Conservation (phyloP, 2,113 vertebrate species). For the Chauna torquata region DNA sequence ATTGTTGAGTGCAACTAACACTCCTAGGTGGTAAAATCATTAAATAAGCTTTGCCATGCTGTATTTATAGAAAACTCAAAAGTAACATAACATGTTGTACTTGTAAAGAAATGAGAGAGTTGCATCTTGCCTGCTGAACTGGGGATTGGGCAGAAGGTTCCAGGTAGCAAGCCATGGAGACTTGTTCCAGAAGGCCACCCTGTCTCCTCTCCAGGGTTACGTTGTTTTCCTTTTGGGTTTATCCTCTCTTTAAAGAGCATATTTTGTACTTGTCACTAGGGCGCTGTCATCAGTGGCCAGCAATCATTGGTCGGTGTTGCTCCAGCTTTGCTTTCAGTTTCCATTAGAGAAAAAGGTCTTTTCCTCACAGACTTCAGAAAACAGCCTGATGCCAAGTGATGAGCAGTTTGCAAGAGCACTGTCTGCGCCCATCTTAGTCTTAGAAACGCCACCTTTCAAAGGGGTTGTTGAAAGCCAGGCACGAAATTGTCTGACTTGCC, state of each 20-base stretch:
- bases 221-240: neutral
- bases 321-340: neutral
- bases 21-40: neutral
- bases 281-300: neutral
- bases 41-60: neutral
- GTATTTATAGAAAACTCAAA: conserved; percentile 3
- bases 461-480: neutral
- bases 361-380: neutral
- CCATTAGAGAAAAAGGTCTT: neutral
- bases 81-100: neutral
- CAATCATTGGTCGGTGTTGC: neutral
- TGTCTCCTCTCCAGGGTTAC: neutral
- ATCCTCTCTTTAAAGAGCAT: neutral
- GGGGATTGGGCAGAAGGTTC: neutral
- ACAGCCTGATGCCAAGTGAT: neutral
- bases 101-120: neutral
- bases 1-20: neutral
- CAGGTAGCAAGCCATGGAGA: neutral
- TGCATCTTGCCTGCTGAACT: neutral
- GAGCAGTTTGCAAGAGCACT: neutral
- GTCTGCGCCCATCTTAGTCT: neutral
- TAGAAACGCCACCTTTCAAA: neutral
- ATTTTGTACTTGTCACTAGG: neutral
- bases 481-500: neutral
- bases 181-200: neutral